Evolutionary conservation across 2,888 invertebrate genomes (phyloP).

Genomic region (Callinectes sapidus): DNA sequence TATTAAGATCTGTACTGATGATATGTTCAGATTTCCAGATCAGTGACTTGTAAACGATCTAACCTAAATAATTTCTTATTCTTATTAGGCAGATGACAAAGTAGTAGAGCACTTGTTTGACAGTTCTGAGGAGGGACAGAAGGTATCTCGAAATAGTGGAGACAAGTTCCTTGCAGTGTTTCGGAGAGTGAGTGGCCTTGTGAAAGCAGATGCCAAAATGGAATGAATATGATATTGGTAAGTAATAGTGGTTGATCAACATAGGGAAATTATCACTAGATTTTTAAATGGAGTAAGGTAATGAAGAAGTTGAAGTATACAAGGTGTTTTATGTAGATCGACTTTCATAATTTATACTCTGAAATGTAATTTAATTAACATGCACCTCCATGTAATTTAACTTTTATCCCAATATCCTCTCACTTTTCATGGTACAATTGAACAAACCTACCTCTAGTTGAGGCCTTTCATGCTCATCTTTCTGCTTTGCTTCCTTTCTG

Average conservation of each 20-base stretch:
- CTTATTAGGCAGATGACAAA: constrained; percentile 83
- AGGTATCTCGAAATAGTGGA: constrained; percentile 96
- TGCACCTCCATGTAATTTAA: too few species aligned
- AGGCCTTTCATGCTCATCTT: too few species aligned
- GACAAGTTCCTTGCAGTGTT: constrained; percentile 95
- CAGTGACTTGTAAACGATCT: not conserved
- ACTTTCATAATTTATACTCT: too few species aligned
- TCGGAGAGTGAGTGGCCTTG: constrained; percentile 74
- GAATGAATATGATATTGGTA: not conserved
- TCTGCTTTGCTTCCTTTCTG: too few species aligned
- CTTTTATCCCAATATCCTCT: too few species aligned
- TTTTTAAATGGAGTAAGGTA: not conserved
- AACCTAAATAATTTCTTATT: not conserved
- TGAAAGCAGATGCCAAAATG: not conserved
- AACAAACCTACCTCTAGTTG: too few species aligned
- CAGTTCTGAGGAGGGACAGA: constrained; percentile 98
- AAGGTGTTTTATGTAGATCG: too few species aligned
- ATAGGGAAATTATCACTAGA: not conserved
- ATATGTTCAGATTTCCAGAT: not conserved
- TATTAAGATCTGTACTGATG: not conserved
- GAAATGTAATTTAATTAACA: too few species aligned
- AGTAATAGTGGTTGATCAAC: not conserved
- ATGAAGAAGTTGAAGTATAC: not conserved
- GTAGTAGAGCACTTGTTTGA: constrained; percentile 92
- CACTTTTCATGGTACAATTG: too few species aligned